Conservation (phyloP, 1,140 invertebrate genomes). For the Drosophila lacertosa region DNA sequence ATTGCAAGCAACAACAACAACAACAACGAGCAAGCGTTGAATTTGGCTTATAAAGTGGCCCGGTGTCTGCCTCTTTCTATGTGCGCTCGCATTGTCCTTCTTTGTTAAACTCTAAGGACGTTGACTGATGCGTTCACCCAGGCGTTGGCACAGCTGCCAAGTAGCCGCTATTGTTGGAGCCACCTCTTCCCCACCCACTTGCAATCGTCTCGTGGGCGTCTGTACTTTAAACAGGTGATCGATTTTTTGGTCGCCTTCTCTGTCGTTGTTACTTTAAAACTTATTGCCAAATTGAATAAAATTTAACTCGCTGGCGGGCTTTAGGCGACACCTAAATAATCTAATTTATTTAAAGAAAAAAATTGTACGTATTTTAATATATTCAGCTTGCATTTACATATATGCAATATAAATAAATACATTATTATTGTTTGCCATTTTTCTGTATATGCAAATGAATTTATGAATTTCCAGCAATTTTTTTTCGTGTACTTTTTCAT, state of each 20-base stretch:
- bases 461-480: background rate
- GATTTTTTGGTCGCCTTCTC: constrained; percentile 50
- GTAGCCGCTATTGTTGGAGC: constrained; percentile 56
- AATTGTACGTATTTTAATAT: background rate
- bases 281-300: constrained; percentile 56
- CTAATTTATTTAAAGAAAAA: background rate
- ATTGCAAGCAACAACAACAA: constrained; percentile 19
- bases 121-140: constrained; percentile 75
- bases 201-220: constrained; percentile 4
- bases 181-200: background rate
- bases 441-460: background rate
- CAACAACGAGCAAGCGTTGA: constrained; percentile 38
- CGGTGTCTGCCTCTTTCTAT: constrained; percentile 27
- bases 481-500: background rate
- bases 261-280: constrained; percentile 35
- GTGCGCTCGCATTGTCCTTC: constrained; percentile 63
- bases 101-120: constrained; percentile 75
- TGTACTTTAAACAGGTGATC: constrained; percentile 72
- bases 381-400: background rate
- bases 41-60: constrained; percentile 79
- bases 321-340: constrained; percentile 50
- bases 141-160: constrained; percentile 75
- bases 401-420: background rate
- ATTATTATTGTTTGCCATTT: background rate
- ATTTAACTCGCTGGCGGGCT: constrained; percentile 62